phyloP scores from a whole-genome alignment of 2,113 vertebrate genomes.

The Thinocorus orbignyianus region DNA sequence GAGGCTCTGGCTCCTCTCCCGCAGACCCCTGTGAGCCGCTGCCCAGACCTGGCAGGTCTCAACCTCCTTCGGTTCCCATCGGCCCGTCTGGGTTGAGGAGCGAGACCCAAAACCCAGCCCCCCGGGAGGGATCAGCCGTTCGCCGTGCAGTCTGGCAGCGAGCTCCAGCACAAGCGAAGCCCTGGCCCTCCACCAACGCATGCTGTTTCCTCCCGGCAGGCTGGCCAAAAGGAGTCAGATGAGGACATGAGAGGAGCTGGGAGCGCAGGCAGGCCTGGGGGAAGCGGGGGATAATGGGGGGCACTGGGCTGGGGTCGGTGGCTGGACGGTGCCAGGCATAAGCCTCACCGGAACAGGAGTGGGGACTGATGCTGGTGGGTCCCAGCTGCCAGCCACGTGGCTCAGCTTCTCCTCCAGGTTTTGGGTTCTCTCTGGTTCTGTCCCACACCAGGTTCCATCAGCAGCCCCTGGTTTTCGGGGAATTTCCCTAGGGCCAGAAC shows the following conservation, averaged over 20 bases:
- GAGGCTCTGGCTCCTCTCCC: not conserved
- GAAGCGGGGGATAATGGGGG: not conserved
- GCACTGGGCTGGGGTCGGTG: fast-evolving
- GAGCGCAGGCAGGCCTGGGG: not conserved
- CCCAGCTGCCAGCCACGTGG: fast-evolving
- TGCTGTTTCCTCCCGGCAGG: conserved; percentile 37
- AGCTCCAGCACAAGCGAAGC: conserved; percentile 30
- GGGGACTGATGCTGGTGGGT: not conserved
- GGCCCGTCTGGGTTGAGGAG: not conserved
- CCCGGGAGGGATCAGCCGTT: not conserved
- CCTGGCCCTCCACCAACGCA: conserved; percentile 53
- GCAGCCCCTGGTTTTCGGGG: not conserved
- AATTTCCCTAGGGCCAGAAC: not conserved
- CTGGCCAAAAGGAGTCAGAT: conserved; percentile 62
- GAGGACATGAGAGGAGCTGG: conserved; percentile 34
- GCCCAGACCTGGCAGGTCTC: conserved; percentile 5
- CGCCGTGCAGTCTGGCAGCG: conserved; percentile 23
- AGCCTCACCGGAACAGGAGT: fast-evolving
- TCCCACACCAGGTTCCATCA: not conserved
- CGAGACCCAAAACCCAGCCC: not conserved
- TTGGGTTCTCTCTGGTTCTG: not conserved
- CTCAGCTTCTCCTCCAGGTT: not conserved
- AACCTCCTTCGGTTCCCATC: not conserved
- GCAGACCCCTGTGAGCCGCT: not conserved
- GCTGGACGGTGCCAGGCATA: fast-evolving